Percentiles rank a stretch among this genome's conserved stretches.
phyloP scores from a whole-genome alignment of 2,113 vertebrate genomes.

The Equus quagga region DNA sequence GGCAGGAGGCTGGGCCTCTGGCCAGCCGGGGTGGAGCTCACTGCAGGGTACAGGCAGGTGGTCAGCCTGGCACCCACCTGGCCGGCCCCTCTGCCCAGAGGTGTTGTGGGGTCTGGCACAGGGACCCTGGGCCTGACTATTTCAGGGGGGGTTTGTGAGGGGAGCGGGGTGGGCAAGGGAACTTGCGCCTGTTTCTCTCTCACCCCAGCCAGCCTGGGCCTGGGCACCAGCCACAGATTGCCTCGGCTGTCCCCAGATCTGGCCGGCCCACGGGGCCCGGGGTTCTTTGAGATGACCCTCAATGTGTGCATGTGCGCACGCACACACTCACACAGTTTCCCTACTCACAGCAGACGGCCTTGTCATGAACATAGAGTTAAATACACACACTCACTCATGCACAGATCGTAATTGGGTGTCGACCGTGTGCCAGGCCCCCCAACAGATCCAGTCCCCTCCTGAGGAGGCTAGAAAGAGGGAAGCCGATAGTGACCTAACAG shows the following conservation, averaged over 20 bases:
- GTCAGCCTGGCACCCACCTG: neutral
- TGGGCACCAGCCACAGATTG: neutral
- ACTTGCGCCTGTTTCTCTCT: neutral
- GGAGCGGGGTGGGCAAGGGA: neutral
- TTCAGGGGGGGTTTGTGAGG: neutral
- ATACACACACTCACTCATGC: neutral
- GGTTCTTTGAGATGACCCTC: neutral
- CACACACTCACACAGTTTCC: neutral
- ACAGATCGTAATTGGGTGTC: fast-evolving
- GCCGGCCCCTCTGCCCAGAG: neutral
- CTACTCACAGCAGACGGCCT: neutral
- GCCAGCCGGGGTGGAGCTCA: neutral
- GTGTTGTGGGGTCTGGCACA: neutral
- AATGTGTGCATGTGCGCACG: neutral
- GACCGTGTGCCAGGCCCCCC: neutral
- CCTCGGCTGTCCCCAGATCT: neutral
- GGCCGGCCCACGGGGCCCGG: neutral
- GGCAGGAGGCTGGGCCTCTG: neutral
- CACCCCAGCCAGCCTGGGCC: neutral
- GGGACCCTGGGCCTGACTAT: neutral
- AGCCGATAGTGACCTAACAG: neutral
- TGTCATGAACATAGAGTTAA: fast-evolving
- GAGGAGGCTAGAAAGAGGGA: neutral
- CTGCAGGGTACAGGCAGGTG: neutral
- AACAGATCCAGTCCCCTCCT: neutral